Evolutionary conservation across 2,797 vertebrate genomes (phyloP).

Genomic region (Myiotriccus ornatus): DNA sequence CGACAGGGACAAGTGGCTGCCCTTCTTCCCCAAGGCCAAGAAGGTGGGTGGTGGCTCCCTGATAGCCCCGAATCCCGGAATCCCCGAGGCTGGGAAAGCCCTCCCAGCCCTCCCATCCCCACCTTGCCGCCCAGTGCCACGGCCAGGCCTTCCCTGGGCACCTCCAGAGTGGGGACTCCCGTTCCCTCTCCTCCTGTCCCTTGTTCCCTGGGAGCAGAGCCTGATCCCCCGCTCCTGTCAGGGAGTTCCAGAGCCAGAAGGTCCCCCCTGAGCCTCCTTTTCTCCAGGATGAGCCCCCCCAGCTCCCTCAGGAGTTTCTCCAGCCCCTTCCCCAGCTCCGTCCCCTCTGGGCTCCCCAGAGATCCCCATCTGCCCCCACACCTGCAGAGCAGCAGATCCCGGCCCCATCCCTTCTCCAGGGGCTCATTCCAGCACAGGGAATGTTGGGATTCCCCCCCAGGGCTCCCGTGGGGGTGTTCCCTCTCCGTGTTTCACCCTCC

Average conservation of each 20-base stretch:
- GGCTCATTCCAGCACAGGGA: accelerated
- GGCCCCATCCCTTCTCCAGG: neutral
- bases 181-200: neutral
- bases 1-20: constrained; percentile 91
- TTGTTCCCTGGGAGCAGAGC: neutral
- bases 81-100: neutral
- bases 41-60: constrained; percentile 77
- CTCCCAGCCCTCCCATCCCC: neutral
- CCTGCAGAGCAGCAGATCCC: neutral
- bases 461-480: neutral
- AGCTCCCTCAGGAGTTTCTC: neutral
- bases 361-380: neutral
- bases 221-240: neutral
- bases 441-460: accelerated
- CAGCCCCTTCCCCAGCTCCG: neutral
- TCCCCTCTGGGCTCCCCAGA: neutral
- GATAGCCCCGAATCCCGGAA: neutral
- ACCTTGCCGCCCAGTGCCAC: neutral
- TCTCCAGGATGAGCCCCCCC: neutral
- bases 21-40: constrained; percentile 59
- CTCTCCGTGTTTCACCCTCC: neutral
- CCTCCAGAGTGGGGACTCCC: neutral
- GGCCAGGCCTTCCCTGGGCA: neutral
- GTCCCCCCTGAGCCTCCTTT: neutral
- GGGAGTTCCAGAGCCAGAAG: neutral